Evolutionary conservation across 2,113 vertebrate genomes (phyloP).

Genomic region (Oxyura jamaicensis): DNA sequence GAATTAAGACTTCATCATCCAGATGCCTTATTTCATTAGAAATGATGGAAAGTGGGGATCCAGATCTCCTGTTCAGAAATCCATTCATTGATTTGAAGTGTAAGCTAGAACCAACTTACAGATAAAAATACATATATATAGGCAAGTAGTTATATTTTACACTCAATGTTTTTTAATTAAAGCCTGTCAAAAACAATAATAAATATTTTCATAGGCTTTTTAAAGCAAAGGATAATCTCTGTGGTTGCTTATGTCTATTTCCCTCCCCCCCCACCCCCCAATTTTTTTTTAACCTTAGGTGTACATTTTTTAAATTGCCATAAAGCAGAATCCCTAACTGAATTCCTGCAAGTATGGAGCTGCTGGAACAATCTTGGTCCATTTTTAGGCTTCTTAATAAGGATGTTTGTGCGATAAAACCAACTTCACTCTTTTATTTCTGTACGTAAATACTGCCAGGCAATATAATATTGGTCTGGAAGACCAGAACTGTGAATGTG

Average conservation of each 20-base stretch:
- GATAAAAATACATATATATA: not conserved
- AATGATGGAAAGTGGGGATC: not conserved
- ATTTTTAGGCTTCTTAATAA: not conserved
- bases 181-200: not conserved
- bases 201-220: not conserved
- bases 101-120: not conserved
- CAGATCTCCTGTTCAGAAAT: not conserved
- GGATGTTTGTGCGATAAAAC: not conserved
- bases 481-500: not conserved
- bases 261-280: no score
- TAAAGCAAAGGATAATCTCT: not conserved
- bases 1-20: not conserved
- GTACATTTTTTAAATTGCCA: not conserved
- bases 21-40: not conserved
- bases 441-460: slow-evolving; percentile 14
- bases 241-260: no score
- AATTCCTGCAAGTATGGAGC: not conserved
- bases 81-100: not conserved
- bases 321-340: not conserved
- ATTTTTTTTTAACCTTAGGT: not conserved
- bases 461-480: slow-evolving; percentile 2
- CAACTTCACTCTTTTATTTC: not conserved
- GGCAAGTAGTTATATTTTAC: not conserved
- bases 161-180: not conserved
- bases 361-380: not conserved